Evolutionary conservation across 2,113 vertebrate genomes (phyloP).

Genomic region (Arizona elegans): DNA sequence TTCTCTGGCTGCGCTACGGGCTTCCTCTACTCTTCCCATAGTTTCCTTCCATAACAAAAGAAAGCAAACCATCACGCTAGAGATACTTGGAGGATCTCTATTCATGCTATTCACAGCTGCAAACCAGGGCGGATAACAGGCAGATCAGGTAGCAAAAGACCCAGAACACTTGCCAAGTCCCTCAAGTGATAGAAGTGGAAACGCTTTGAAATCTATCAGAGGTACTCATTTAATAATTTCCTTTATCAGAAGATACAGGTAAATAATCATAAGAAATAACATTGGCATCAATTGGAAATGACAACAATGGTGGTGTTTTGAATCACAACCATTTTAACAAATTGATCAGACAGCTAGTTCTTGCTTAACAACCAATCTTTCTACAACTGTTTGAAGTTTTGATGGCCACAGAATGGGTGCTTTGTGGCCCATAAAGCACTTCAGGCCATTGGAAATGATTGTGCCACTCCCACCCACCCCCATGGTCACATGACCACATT

Average conservation of each 20-base stretch:
- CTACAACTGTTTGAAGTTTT: neutral
- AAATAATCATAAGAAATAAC: neutral
- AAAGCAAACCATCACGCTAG: neutral
- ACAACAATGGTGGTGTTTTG: neutral
- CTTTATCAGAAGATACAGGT: neutral
- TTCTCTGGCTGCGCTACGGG: neutral
- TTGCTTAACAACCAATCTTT: neutral
- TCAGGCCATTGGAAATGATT: neutral
- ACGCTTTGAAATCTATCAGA: neutral
- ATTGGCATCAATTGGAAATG: neutral
- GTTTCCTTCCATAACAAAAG: neutral
- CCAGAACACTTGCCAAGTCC: neutral
- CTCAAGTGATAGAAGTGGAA: neutral
- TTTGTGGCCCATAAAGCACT: neutral
- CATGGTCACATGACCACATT: neutral
- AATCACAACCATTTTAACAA: neutral
- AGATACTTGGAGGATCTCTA: neutral
- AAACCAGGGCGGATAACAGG: neutral
- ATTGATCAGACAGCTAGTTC: neutral
- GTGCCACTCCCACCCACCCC: neutral
- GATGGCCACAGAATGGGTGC: neutral
- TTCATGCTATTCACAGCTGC: neutral
- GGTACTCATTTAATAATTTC: neutral
- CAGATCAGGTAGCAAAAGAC: neutral
- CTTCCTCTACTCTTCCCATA: neutral